Evolutionary conservation across 2,888 invertebrate genomes (phyloP).

Genomic region (Carcina quercana): DNA sequence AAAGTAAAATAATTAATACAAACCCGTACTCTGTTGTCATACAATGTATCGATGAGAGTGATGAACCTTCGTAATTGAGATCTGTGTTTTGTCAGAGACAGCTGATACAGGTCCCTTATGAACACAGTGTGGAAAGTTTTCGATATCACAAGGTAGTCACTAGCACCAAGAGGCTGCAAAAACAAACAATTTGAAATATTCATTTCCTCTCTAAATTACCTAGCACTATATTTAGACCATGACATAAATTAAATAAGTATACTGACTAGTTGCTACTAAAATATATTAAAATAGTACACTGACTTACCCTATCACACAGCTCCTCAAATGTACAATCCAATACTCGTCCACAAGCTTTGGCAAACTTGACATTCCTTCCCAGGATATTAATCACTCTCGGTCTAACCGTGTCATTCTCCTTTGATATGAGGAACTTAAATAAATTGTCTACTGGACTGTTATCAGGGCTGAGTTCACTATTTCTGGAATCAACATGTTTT

Average conservation of each 20-base stretch:
- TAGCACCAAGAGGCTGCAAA: conserved; percentile 90
- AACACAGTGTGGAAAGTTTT: conserved; percentile 97
- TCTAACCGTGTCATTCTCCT: conserved; percentile 92
- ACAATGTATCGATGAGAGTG: conserved; percentile 96
- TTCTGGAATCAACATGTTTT: conserved; percentile 63
- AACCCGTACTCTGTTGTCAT: conserved; percentile 90
- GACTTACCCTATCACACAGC: conserved; percentile 88
- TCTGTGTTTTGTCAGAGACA: conserved; percentile 82
- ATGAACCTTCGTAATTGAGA: conserved; percentile 97
- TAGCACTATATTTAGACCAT: no score
- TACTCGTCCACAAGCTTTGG: conserved; percentile 93
- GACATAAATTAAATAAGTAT: no score
- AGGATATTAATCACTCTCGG: conserved; percentile 90
- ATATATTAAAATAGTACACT: no score
- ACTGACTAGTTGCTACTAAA: no score
- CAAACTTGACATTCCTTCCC: conserved; percentile 91
- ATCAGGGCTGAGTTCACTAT: conserved; percentile 73
- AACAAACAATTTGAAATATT: no score
- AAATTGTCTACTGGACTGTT: conserved; percentile 81
- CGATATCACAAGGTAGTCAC: conserved; percentile 94
- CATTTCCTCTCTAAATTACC: no score
- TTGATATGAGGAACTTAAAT: conserved; percentile 90
- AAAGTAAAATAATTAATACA: no score
- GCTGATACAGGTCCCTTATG: conserved; percentile 89
- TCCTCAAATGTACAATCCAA: conserved; percentile 92